These are phyloP conservation scores for Mycteria americana DNA, from an alignment of 2,797 vertebrate genomes.

Conservation along the genomic window DNA sequence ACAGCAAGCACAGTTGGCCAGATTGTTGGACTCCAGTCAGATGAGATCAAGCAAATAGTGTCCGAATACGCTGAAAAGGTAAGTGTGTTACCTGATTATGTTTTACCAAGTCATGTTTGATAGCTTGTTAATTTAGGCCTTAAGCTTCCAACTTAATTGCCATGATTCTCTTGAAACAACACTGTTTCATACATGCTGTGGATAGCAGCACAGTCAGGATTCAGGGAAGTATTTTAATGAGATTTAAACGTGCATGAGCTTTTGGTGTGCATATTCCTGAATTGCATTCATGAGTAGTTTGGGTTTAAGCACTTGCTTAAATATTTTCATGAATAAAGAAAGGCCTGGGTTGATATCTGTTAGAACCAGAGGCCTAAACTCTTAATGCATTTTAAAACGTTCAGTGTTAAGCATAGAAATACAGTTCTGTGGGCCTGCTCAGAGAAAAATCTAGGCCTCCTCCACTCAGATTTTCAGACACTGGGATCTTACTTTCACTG, in stretches of 20 bases:
- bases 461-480: background rate
- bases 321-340: background rate
- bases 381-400: background rate
- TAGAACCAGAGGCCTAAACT: background rate
- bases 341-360: background rate
- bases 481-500: background rate
- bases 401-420: background rate
- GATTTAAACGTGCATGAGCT: background rate
- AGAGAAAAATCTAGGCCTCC: background rate
- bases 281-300: background rate
- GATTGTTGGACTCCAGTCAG: conserved; percentile 93
- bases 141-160: background rate
- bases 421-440: background rate
- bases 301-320: background rate
- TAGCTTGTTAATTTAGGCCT: background rate
- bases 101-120: background rate
- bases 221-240: background rate
- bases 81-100: background rate
- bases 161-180: background rate
- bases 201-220: background rate
- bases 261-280: background rate
- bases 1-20: conserved; percentile 93
- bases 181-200: background rate
- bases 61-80: conserved; percentile 96
- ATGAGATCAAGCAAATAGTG: conserved; percentile 94